phyloP scores from a whole-genome alignment of 2,113 vertebrate species.

The Cheirogaleus medius region DNA sequence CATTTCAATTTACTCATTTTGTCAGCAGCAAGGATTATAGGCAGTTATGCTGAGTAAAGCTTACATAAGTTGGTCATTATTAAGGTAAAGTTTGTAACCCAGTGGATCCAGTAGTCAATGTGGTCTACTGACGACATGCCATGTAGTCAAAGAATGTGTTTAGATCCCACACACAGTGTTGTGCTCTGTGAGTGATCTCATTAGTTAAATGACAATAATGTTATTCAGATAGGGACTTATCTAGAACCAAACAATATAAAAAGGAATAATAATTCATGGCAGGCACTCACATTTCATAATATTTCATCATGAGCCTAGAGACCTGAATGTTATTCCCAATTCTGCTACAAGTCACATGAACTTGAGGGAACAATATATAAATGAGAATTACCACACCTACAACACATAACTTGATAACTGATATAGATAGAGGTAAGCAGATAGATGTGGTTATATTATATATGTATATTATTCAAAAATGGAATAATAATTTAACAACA shows the following conservation, averaged over 20 bases:
- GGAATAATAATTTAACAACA: not conserved
- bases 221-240: not conserved
- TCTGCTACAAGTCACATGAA: not conserved
- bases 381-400: not conserved
- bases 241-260: not conserved
- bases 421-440: not conserved
- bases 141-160: not conserved
- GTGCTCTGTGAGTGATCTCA: not conserved
- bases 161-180: not conserved
- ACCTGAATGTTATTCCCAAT: not conserved
- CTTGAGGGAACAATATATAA: not conserved
- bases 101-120: not conserved
- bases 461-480: not conserved
- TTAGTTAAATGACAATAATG: not conserved
- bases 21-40: not conserved
- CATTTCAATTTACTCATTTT: not conserved
- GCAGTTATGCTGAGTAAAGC: not conserved
- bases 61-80: not conserved
- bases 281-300: not conserved
- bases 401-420: not conserved
- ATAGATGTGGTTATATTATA: not conserved
- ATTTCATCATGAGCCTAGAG: not conserved
- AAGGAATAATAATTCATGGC: not conserved
- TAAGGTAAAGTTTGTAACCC: not conserved
- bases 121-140: no score